Evolutionary conservation across 2,113 vertebrate species (phyloP), one percentile per base, ranked within the genome.

Genomic region (Tupaia chinensis): DNA sequence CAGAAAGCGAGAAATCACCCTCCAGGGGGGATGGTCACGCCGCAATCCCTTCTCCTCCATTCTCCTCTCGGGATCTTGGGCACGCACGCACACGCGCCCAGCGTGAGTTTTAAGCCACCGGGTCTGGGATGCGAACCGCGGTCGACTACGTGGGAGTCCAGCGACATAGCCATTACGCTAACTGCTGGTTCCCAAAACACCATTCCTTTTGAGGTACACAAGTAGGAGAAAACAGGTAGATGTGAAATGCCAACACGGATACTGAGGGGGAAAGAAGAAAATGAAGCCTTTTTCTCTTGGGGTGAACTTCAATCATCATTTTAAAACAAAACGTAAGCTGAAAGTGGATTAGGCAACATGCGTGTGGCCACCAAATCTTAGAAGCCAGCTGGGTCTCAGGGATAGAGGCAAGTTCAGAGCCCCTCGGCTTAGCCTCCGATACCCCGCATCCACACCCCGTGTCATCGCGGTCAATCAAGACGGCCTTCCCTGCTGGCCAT

Each of bases 221-320:
- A 68, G 29, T 76, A n/a, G n/a, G 34, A 89, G 65, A 77, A 85
- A 85, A 77, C 54, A 12, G 72, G 91, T 20, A 82, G 85, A 60
- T 34, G 77, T 86, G 69, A 85, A 92, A 85, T 90, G 34, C 91
- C 53, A 89, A 78, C 70, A 74, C 73, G 34, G 82, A 74, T n/a
- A 78, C 4, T 5, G 2, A n/a, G 2, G 7, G 44, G 4, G 8
- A 70, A 53, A 29, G 80, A 77, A 83, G 44, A 69, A 91, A 89
- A 83, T 27, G 32, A 66, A 91, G 27, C 7, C 10, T 74, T 65
- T 12, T 54, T n/a, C 58, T 79, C 19, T 65, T 9, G 61, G 32
- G 56, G 76, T 27, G 77, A 76, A 84, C 61, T 77, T 73, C 29
- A 89, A 92, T 60, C 58, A 79, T 25, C 15, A 74, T 19, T 70